These are phyloP conservation scores for Lamprotornis superbus DNA, from an alignment of 2,113 vertebrate species.

Conservation along the genomic window DNA sequence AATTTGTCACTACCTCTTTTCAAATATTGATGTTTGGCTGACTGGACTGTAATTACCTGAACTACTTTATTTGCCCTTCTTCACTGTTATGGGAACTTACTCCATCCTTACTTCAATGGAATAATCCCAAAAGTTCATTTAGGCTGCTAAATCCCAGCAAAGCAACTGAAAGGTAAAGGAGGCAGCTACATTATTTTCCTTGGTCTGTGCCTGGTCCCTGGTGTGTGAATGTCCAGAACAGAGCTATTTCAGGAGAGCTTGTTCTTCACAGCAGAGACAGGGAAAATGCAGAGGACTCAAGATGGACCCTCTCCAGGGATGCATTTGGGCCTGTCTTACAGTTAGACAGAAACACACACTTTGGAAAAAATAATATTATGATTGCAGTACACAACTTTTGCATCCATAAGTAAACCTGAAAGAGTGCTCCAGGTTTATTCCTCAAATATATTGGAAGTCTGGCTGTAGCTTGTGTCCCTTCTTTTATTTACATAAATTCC, in stretches of 20 bases:
- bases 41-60: neutral
- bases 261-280: neutral
- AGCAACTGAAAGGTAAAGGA: neutral
- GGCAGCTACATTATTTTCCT: neutral
- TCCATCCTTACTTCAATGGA: neutral
- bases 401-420: neutral
- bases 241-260: neutral
- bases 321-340: neutral
- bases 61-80: neutral
- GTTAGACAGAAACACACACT: neutral
- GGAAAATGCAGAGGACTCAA: neutral
- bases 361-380: neutral
- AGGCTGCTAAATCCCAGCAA: neutral
- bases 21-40: neutral
- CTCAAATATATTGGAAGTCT: neutral
- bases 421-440: neutral
- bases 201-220: neutral
- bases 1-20: slow-evolving; percentile 1
- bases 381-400: neutral
- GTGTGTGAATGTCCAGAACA: neutral
- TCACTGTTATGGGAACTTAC: fast-evolving
- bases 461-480: fast-evolving
- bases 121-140: neutral
- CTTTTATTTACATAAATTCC: neutral
- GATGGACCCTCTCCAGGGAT: neutral